Evolutionary conservation across 2,888 invertebrate species (phyloP).

Genomic region (Dromius quadrimaculatus): DNA sequence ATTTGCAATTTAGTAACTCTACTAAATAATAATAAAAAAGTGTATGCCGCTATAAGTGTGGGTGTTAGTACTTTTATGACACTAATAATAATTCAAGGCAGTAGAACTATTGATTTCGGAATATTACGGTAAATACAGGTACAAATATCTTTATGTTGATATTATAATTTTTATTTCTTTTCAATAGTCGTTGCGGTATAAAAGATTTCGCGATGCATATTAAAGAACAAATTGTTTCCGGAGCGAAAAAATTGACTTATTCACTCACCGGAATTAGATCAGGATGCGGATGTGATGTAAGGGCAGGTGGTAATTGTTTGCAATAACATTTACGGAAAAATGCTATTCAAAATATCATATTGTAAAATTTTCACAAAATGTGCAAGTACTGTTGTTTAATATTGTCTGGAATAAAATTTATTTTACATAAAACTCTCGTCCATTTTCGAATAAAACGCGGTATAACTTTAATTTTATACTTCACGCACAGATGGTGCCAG

Average conservation of each 20-base stretch:
- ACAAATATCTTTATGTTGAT: neutral
- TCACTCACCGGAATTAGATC: neutral
- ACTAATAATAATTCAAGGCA: conserved; percentile 56
- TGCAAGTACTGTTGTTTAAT: no score
- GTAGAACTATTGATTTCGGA: conserved; percentile 57
- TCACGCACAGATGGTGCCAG: neutral
- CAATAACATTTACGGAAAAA: no score
- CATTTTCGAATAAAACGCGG: neutral
- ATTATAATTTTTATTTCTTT: conserved; percentile 10
- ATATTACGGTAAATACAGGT: conserved; percentile 55
- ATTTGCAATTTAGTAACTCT: conserved; percentile 50
- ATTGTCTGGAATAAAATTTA: no score
- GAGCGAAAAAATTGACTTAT: neutral
- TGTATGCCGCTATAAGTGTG: conserved; percentile 59
- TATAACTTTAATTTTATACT: neutral
- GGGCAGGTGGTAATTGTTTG: no score
- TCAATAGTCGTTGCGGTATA: conserved; percentile 14
- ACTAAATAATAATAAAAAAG: conserved; percentile 57
- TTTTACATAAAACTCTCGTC: neutral
- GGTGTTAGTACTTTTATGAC: conserved; percentile 59
- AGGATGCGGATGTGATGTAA: no score
- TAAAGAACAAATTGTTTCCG: neutral
- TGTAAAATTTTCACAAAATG: no score
- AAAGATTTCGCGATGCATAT: conserved; percentile 31
- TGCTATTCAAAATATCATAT: no score